These are phyloP conservation scores for Rhingia rostrata DNA, from an alignment of 2,888 invertebrate species.

Conservation along the genomic window DNA sequence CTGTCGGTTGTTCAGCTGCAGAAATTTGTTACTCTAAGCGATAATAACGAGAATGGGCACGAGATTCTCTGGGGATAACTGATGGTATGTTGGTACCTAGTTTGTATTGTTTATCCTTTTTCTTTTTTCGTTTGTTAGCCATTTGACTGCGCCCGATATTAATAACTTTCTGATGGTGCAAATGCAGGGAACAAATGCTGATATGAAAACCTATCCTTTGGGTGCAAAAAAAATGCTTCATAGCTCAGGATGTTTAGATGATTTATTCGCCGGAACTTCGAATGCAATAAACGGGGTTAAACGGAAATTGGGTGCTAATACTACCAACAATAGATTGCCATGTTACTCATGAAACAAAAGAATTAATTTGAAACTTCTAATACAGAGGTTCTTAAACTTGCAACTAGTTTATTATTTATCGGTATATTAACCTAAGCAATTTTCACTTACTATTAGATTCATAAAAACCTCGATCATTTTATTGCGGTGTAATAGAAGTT, in stretches of 20 bases:
- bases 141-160: conserved; percentile 60
- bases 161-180: conserved; percentile 68
- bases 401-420: no score
- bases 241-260: conserved; percentile 33
- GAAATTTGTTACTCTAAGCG: conserved; percentile 65
- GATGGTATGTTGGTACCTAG: conserved; percentile 25
- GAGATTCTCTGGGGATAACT: conserved; percentile 49
- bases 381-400: not conserved
- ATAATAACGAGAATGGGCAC: conserved; percentile 39
- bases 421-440: no score
- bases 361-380: not conserved
- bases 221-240: not conserved
- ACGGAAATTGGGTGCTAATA: conserved; percentile 36
- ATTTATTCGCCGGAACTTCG: conserved; percentile 35
- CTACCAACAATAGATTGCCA: not conserved
- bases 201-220: conserved; percentile 46
- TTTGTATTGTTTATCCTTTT: conserved; percentile 13
- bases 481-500: no score
- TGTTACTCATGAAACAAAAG: conserved; percentile 9
- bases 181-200: conserved; percentile 58
- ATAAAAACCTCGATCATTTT: no score
- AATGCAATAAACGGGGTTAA: conserved; percentile 48
- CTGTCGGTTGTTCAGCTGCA: conserved; percentile 57
- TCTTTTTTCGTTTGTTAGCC: conserved; percentile 24
- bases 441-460: no score